Evolutionary conservation across 2,113 vertebrate genomes (phyloP).

Genomic region (Condylura cristata): DNA sequence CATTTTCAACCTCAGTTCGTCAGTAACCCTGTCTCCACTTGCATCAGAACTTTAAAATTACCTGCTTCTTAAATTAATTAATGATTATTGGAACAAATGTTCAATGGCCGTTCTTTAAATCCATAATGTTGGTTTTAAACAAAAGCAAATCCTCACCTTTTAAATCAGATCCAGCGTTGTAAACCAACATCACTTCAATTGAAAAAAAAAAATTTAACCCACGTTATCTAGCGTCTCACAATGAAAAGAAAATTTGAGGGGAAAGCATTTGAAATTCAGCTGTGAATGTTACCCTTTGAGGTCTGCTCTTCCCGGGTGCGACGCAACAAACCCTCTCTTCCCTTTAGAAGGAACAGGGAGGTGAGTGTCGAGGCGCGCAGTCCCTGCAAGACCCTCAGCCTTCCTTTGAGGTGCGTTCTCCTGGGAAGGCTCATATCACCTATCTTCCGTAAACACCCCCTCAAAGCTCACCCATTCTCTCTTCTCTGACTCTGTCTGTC

Average conservation of each 20-base stretch:
- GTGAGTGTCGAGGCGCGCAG: too few relatives aligned
- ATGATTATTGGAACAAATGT: not conserved
- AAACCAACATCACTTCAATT: too few relatives aligned
- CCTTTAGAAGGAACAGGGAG: not conserved
- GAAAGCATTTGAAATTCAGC: not conserved
- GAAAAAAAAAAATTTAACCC: too few relatives aligned
- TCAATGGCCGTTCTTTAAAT: not conserved
- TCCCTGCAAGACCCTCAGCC: too few relatives aligned
- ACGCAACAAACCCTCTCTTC: not conserved
- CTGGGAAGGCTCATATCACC: not conserved
- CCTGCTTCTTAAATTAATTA: not conserved
- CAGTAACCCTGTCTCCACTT: not conserved
- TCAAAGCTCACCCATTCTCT: not conserved
- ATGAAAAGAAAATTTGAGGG: not conserved
- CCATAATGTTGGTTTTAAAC: not conserved
- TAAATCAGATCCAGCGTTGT: too few relatives aligned
- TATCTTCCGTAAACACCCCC: slow-evolving; percentile 40
- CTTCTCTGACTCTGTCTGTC: not conserved
- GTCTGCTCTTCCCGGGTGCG: not conserved
- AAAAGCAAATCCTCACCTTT: too few relatives aligned
- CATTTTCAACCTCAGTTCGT: not conserved
- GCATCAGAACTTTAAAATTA: not conserved
- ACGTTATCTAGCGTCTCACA: not conserved
- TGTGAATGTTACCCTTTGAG: not conserved
- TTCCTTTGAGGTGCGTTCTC: not conserved